These are phyloP conservation scores for Trissonchulus sp. DNA, from an alignment of 2,888 invertebrate genomes.

Conservation along the genomic window DNA sequence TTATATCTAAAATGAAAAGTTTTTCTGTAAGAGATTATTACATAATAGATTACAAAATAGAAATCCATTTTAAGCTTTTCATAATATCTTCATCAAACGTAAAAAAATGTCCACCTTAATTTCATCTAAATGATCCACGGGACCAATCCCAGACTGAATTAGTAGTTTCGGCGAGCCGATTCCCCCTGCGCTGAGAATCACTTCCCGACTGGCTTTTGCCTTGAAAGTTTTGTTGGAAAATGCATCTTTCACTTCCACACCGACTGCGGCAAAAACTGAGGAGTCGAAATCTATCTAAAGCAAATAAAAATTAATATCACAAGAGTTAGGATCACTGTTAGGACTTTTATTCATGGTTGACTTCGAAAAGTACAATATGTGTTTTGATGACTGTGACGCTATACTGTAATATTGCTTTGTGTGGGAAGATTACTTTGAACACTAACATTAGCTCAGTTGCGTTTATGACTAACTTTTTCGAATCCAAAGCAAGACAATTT, in stretches of 20 bases:
- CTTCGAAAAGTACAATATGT: no score
- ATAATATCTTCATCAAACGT: no score
- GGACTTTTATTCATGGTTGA: no score
- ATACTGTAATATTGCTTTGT: no score
- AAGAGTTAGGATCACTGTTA: not conserved
- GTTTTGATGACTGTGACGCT: no score
- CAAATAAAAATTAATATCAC: slow-evolving; percentile 12
- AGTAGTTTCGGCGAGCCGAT: slow-evolving; percentile 33
- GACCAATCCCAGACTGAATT: slow-evolving; percentile 35
- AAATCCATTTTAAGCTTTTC: no score
- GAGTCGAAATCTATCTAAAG: slow-evolving; percentile 25
- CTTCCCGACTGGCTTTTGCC: slow-evolving; percentile 23
- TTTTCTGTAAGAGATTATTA: not conserved
- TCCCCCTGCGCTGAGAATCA: slow-evolving; percentile 30
- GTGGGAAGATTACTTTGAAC: no score
- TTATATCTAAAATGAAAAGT: no score
- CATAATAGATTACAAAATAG: not conserved
- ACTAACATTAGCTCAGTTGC: no score
- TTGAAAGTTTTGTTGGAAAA: slow-evolving; percentile 10
- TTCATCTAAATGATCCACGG: slow-evolving; percentile 26
- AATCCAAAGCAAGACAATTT: no score
- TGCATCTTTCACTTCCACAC: slow-evolving; percentile 25
- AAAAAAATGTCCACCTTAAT: slow-evolving; percentile 24
- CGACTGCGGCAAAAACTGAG: not conserved
- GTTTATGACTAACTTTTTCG: no score